A percentile compares a stretch with the other conserved stretches of the same genome.
Conservation (phyloP, 2,888 invertebrate species). For the Podabrus alpinus region DNA sequence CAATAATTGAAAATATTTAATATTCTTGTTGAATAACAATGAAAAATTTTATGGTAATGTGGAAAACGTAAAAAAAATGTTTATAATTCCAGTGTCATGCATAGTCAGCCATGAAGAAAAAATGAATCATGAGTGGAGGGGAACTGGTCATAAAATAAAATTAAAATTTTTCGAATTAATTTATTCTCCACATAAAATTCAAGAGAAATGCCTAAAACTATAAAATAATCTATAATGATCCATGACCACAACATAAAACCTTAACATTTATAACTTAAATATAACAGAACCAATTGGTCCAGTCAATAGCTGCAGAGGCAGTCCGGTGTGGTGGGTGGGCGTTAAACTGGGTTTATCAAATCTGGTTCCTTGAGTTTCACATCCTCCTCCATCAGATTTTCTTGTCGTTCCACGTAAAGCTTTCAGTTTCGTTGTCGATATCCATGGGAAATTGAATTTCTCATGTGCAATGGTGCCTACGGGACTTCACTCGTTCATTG, state of each 20-base stretch:
- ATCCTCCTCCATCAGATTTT: background rate
- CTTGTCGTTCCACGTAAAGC: background rate
- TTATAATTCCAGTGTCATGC: too few species aligned
- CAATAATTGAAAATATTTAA: too few species aligned
- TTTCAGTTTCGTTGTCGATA: background rate
- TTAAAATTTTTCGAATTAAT: conserved; percentile 10
- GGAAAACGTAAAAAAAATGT: too few species aligned
- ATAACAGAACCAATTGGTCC: conserved; percentile 29
- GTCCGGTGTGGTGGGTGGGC: background rate
- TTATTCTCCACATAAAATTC: conserved; percentile 36
- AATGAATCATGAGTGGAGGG: background rate
- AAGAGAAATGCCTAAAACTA: conserved; percentile 35
- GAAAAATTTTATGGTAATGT: too few species aligned
- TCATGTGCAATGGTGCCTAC: background rate
- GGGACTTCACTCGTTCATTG: background rate
- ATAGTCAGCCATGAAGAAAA: background rate
- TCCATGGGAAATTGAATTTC: background rate
- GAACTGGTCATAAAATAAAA: background rate
- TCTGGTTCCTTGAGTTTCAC: background rate
- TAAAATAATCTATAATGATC: conserved; percentile 24
- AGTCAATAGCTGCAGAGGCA: conserved; percentile 4
- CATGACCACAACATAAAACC: conserved; percentile 35
- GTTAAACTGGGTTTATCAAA: background rate
- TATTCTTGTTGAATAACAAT: too few species aligned
- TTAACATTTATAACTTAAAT: conserved; percentile 26